Evolutionary conservation across 2,113 vertebrate species (phyloP).

Genomic region (Hystrix brachyura): DNA sequence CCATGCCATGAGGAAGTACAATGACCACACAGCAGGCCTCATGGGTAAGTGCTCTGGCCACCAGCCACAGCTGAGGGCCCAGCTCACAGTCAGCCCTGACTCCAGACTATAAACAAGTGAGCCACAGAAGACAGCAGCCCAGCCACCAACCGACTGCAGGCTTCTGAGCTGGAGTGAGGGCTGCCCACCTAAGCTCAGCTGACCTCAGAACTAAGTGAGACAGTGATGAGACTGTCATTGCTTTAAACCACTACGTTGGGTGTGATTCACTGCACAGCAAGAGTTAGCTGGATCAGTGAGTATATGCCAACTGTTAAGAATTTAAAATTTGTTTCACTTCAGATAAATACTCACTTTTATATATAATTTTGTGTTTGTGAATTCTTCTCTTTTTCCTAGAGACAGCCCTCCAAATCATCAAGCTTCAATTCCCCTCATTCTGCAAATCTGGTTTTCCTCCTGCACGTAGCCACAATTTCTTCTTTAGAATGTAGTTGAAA

Average conservation of each 20-base stretch:
- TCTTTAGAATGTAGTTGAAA: constrained; percentile 64
- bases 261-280: neutral
- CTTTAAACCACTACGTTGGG: neutral
- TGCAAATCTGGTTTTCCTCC: constrained; percentile 13
- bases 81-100: neutral
- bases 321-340: constrained; percentile 11
- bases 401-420: constrained; percentile 14
- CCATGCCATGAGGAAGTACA: neutral
- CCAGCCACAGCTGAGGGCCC: neutral
- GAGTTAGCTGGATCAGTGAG: neutral
- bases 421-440: neutral
- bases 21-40: neutral
- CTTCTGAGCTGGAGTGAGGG: neutral
- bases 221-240: neutral
- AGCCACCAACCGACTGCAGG: neutral
- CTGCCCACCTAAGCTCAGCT: neutral
- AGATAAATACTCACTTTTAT: constrained; percentile 34
- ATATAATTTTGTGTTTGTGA: constrained; percentile 61
- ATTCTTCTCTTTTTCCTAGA: constrained; percentile 15
- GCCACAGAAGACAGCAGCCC: neutral
- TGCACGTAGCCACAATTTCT: constrained; percentile 27
- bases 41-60: neutral
- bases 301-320: neutral
- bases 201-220: neutral
- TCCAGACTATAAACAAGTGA: neutral